Conservation (phyloP, 2,888 invertebrate species). For the Drosophila flavopinicola region DNA sequence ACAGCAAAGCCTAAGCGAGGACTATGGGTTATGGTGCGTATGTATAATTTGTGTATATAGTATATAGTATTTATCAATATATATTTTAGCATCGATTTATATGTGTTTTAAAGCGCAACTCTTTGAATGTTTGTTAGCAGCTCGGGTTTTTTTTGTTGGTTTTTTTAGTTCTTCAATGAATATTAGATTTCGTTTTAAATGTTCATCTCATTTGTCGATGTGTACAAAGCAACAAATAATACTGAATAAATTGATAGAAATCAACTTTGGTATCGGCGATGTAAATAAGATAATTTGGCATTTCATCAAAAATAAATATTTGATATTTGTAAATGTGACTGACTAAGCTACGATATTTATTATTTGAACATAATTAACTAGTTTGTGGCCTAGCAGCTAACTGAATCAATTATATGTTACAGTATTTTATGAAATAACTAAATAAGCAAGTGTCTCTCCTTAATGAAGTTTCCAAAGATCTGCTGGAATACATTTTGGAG, state of each 20-base stretch:
- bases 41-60: neutral
- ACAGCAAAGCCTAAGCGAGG: slow-evolving; percentile 40
- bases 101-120: slow-evolving; percentile 31
- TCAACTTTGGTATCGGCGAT: slow-evolving; percentile 58
- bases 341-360: slow-evolving; percentile 4
- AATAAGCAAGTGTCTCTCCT: neutral
- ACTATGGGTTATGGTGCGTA: slow-evolving; percentile 25
- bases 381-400: neutral
- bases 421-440: neutral
- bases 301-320: neutral
- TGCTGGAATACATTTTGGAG: neutral
- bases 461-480: neutral
- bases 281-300: slow-evolving; percentile 1
- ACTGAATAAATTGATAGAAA: slow-evolving; percentile 71
- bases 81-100: slow-evolving; percentile 4
- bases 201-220: slow-evolving; percentile 31
- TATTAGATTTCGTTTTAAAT: slow-evolving; percentile 10
- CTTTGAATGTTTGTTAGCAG: slow-evolving; percentile 38
- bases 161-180: slow-evolving; percentile 17
- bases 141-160: slow-evolving; percentile 7
- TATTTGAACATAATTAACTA: neutral
- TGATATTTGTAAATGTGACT: slow-evolving; percentile 12
- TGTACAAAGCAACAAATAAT: slow-evolving; percentile 74
- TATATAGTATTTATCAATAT: neutral
- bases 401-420: neutral